Conservation (phyloP, 2,113 vertebrate genomes). For the Lutjanus erythropterus region DNA sequence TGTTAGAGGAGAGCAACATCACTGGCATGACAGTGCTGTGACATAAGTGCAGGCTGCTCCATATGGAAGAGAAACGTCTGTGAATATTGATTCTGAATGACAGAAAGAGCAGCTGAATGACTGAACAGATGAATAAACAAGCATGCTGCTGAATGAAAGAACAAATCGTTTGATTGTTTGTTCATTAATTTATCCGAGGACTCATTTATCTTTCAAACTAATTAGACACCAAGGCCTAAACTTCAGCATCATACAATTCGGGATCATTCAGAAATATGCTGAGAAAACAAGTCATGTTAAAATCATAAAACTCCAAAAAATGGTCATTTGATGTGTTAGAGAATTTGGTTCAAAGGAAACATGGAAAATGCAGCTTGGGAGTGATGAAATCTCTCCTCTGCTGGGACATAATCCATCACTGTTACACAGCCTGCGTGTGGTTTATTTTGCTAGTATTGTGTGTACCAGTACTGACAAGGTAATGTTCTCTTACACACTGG, state of each 20-base stretch:
- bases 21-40: constrained; percentile 53
- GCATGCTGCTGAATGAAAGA: constrained; percentile 11
- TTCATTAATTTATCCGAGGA: constrained; percentile 22
- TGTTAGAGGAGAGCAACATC: constrained; percentile 55
- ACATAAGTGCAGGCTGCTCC: constrained; percentile 63
- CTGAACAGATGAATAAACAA: constrained; percentile 61
- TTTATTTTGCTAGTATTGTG: not conserved
- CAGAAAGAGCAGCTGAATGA: constrained; percentile 34
- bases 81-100: constrained; percentile 69
- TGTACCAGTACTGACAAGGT: not conserved
- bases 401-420: constrained; percentile 26
- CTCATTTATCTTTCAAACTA: constrained; percentile 27
- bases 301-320: not conserved
- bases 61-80: constrained; percentile 66
- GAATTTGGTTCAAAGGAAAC: constrained; percentile 29
- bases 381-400: constrained; percentile 26
- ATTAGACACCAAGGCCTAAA: not conserved
- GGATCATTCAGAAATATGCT: not conserved
- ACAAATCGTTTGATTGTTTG: constrained; percentile 31
- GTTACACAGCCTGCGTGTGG: constrained; percentile 25
- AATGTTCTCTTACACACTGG: constrained; percentile 1
- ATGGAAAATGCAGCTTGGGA: constrained; percentile 37
- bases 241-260: not conserved
- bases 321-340: not conserved
- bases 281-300: constrained; percentile 23